Evolutionary conservation across 2,888 invertebrate genomes (phyloP).

Genomic region (Elegia similella): DNA sequence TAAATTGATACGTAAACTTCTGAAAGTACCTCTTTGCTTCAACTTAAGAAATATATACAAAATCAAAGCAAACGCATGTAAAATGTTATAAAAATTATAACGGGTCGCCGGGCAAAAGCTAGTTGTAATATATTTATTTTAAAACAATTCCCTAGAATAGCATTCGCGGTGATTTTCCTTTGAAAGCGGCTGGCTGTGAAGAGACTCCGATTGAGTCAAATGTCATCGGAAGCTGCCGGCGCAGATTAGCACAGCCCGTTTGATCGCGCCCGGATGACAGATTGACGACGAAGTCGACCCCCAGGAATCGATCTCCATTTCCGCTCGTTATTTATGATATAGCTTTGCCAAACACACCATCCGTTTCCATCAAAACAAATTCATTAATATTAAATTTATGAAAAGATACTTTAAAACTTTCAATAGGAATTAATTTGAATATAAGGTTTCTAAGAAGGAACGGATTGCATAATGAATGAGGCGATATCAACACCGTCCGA

Average conservation of each 20-base stretch:
- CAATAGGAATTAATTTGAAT: conserved; percentile 1
- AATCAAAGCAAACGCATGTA: no score
- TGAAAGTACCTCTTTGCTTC: no score
- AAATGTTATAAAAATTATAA: no score
- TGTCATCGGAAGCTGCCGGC: conserved; percentile 33
- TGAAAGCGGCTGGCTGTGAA: neutral
- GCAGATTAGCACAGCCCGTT: conserved; percentile 56
- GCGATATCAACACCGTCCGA: conserved; percentile 14
- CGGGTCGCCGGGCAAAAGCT: no score
- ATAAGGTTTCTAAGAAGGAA: conserved; percentile 8
- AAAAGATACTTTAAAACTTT: conserved; percentile 7
- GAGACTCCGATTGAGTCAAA: conserved; percentile 33
- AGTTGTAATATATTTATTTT: no score
- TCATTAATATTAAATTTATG: conserved; percentile 25
- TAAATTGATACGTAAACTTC: no score
- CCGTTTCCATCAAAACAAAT: conserved; percentile 48
- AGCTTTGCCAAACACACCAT: conserved; percentile 54
- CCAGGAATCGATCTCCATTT: conserved; percentile 56
- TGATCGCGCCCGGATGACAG: conserved; percentile 62
- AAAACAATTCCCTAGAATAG: neutral
- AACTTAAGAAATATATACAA: no score
- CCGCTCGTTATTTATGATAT: conserved; percentile 55
- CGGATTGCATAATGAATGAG: conserved; percentile 15
- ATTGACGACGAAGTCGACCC: conserved; percentile 62
- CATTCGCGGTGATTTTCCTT: neutral